phyloP scores from a whole-genome alignment of 2,113 vertebrate species.

The Microcebus griseorufus region DNA sequence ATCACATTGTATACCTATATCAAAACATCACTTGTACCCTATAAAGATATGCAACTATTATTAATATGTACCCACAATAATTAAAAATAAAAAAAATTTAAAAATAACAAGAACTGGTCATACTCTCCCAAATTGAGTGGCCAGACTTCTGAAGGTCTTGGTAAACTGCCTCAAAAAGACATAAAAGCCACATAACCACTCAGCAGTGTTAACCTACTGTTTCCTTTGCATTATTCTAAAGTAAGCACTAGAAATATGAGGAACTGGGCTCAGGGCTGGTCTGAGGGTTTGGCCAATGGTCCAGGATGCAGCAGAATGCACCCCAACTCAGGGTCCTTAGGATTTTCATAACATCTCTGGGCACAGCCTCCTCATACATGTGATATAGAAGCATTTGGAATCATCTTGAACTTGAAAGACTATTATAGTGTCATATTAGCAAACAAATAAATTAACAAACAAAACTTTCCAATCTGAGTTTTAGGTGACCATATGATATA shows the following conservation, averaged over 20 bases:
- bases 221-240: not conserved
- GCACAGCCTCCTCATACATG: not conserved
- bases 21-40: too few relatives aligned
- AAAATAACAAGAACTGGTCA: too few relatives aligned
- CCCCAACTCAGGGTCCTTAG: rapidly evolving
- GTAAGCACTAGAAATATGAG: not conserved
- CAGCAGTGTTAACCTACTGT: not conserved
- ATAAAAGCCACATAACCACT: not conserved
- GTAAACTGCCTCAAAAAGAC: not conserved
- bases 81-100: too few relatives aligned
- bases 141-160: rapidly evolving
- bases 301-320: rapidly evolving
- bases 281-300: rapidly evolving
- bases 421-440: not conserved
- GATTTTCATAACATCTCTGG: not conserved
- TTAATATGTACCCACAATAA: too few relatives aligned
- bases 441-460: not conserved
- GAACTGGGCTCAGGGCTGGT: not conserved
- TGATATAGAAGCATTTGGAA: not conserved
- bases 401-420: not conserved
- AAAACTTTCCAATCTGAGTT: not conserved
- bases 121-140: not conserved
- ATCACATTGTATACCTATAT: too few relatives aligned
- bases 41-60: too few relatives aligned
- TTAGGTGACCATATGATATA: not conserved